Base-by-base conservation (phyloP, 37 sponge, comb jelly and placozoan genomes). In the Amphimedon queenslandica region DNA sequence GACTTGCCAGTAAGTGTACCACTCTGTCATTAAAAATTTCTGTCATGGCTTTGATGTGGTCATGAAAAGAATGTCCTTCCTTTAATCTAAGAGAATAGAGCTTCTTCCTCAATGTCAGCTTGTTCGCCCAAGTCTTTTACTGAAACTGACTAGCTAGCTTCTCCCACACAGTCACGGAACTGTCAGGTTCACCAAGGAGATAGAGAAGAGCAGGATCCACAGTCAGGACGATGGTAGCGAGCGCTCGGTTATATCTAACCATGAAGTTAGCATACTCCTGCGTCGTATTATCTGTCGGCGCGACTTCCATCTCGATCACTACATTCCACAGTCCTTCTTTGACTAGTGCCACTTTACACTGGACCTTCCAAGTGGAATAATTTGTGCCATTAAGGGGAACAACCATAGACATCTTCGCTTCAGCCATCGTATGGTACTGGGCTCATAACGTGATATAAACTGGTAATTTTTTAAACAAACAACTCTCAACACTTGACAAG, bases 81-180 rank as follows among this genome's bases (percentile, higher is more conserved):
- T n/a, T n/a, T n/a, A n/a, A n/a, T n/a, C n/a, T 57, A 40, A 83
- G 31, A 27, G 79, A 77, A 37, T 84, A 41, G 21, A 84, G 79
- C 42, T 43, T 75, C 25, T 64, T 41, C 28, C 83, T 55, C 20
- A 75, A 58, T 32, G 67, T 71, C 34, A 82, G 71, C 42, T 57
- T 75, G 55, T 75, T 75, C 31, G 70, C 83, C 83, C 83, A 82
- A 16, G 83, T 76, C 65, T 82, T 82, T 64, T 82, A 75, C 61
- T 76, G 71, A 38, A 82, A 82, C 55, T 82, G 83, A 29, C 57
- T 69, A 33, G 37, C 27, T 42, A 82, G 53, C 56, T 75, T 75
- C 36, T 30, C 41, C 83, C 83, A 81, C 28, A 81, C 74, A 24
- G 41, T 55, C 23, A 34, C 66, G 16, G 74, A 74, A 51, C 73